Conservation (phyloP, 2,797 vertebrate genomes). For the Pseudochaenichthys georgianus region DNA sequence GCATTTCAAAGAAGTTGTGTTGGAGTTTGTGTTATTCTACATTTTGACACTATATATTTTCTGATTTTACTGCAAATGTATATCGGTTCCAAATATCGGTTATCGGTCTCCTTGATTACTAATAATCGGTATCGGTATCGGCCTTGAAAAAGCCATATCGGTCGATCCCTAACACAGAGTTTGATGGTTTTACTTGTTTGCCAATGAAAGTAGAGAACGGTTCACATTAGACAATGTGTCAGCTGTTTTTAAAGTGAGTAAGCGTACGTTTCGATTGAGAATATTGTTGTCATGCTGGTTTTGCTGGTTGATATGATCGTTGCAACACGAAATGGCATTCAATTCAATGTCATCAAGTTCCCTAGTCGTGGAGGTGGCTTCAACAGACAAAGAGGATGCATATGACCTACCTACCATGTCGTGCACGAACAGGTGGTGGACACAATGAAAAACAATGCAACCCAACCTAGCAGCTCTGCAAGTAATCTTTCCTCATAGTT, state of each 20-base stretch:
- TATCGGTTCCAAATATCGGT: no score
- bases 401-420: neutral
- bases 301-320: neutral
- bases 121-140: no score
- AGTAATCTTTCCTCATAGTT: neutral
- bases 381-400: neutral
- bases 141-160: no score
- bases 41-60: no score
- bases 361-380: neutral
- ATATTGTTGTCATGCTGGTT: neutral
- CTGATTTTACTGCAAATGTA: no score
- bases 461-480: slow-evolving; percentile 8
- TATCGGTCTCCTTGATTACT: no score
- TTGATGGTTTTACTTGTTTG: neutral
- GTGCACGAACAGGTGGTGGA: slow-evolving; percentile 2
- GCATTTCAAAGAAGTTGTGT: no score
- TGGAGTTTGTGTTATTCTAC: no score
- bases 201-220: neutral
- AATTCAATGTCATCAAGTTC: slow-evolving; percentile 4
- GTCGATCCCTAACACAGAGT: no score
- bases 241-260: neutral
- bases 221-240: neutral
- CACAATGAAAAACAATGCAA: slow-evolving; percentile 8
- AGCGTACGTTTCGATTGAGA: neutral
- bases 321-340: no score